A percentile compares a stretch with the other conserved stretches of the same genome.
Evolutionary conservation across 2,113 vertebrate genomes (phyloP).

Genomic region (Drymodes brunneopygia): DNA sequence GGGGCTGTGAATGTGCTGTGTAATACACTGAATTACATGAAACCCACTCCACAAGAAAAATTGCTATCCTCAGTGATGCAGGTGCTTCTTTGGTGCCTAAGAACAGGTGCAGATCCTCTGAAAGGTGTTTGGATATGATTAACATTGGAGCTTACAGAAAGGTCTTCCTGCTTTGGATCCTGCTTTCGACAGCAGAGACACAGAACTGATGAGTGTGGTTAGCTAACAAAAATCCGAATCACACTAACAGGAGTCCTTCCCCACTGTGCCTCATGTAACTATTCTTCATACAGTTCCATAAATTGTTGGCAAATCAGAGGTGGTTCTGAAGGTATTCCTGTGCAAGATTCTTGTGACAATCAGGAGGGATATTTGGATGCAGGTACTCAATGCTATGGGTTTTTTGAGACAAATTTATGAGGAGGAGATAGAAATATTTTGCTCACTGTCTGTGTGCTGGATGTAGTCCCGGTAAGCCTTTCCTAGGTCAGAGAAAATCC

Average conservation of each 20-base stretch:
- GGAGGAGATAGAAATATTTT: background rate
- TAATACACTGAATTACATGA: accelerated
- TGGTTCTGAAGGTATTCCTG: background rate
- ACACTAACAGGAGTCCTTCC: background rate
- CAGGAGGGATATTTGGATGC: background rate
- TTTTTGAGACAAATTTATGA: background rate
- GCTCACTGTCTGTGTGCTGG: background rate
- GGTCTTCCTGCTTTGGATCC: background rate
- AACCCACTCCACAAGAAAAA: background rate
- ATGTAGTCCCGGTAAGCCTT: background rate
- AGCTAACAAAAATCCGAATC: background rate
- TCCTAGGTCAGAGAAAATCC: background rate
- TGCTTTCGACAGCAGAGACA: background rate
- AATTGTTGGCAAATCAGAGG: background rate
- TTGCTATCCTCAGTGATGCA: background rate
- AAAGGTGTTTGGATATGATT: background rate
- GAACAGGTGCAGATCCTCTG: background rate
- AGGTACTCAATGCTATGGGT: too few relatives aligned
- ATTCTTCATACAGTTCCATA: background rate
- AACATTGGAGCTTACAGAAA: background rate
- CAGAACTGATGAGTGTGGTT: background rate
- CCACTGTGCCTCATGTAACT: background rate
- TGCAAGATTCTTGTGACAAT: background rate
- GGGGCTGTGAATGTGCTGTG: background rate
- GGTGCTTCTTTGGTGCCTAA: background rate